These are phyloP conservation scores for Eulemur rufifrons DNA, from an alignment of 2,113 vertebrate species.

Conservation along the genomic window DNA sequence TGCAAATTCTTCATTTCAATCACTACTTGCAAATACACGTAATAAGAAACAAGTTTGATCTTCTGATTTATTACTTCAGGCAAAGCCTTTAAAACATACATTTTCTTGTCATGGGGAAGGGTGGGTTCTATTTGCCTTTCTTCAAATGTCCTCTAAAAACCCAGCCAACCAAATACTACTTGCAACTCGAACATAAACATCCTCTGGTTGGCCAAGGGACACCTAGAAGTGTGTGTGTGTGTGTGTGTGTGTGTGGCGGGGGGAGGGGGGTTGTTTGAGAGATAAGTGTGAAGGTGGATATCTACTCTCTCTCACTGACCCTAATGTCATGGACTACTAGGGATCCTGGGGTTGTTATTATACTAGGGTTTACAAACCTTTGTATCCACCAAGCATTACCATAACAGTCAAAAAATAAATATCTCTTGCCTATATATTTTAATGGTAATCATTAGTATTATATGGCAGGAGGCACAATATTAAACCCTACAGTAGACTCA, in stretches of 20 bases:
- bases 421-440: neutral
- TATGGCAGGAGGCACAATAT: neutral
- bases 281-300: accelerated
- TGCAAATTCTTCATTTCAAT: slow-evolving; percentile 87
- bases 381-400: neutral
- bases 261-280: neutral
- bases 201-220: neutral
- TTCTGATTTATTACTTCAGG: slow-evolving; percentile 77
- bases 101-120: slow-evolving; percentile 41
- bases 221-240: neutral
- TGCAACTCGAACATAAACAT: neutral
- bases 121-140: neutral
- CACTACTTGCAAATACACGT: slow-evolving; percentile 81
- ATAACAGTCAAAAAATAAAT: neutral
- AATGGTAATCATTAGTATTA: neutral
- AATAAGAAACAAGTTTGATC: slow-evolving; percentile 85
- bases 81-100: slow-evolving; percentile 40
- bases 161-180: slow-evolving; percentile 3
- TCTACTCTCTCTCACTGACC: neutral
- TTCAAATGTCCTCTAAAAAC: neutral
- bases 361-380: neutral
- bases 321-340: neutral
- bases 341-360: neutral
- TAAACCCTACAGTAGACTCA: neutral
- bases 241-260: neutral